A percentile compares a stretch with the other conserved stretches of the same genome.
phyloP scores from a whole-genome alignment of 2,113 vertebrate genomes.

The Noctilio leporinus region DNA sequence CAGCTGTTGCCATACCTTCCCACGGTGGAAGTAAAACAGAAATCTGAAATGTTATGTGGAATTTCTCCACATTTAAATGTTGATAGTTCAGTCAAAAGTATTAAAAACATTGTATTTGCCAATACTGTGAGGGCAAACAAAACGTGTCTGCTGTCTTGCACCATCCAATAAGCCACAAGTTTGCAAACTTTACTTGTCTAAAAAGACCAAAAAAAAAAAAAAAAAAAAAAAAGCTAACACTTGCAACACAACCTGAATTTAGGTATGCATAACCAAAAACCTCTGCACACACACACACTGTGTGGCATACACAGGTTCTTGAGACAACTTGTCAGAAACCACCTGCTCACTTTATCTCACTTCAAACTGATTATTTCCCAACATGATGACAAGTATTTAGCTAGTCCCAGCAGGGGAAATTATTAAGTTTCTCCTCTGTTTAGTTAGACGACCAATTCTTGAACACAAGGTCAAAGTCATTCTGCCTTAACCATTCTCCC shows the following conservation, averaged over 20 bases:
- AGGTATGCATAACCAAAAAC: neutral
- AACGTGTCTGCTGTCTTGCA: neutral
- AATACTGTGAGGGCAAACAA: neutral
- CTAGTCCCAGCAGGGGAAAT: neutral
- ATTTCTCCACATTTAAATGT: slow-evolving; percentile 5
- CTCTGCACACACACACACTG: neutral
- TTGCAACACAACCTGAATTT: neutral
- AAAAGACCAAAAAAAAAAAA: neutral
- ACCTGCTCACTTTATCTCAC: slow-evolving; percentile 9
- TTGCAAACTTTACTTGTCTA: neutral
- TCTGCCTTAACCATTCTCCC: neutral
- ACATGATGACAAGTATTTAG: neutral
- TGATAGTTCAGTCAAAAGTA: neutral
- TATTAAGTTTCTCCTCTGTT: slow-evolving; percentile 44
- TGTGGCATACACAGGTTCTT: neutral
- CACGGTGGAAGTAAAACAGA: neutral
- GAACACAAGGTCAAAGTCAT: slow-evolving; percentile 38
- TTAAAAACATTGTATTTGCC: neutral
- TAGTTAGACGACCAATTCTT: slow-evolving; percentile 18
- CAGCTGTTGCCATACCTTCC: neutral
- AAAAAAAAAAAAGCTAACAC: neutral
- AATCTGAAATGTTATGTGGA: neutral
- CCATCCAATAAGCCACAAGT: neutral
- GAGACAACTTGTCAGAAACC: neutral
- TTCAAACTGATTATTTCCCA: slow-evolving; percentile 27